Base-by-base conservation (phyloP, 2,888 invertebrate species). In the Diabrotica balteata region DNA sequence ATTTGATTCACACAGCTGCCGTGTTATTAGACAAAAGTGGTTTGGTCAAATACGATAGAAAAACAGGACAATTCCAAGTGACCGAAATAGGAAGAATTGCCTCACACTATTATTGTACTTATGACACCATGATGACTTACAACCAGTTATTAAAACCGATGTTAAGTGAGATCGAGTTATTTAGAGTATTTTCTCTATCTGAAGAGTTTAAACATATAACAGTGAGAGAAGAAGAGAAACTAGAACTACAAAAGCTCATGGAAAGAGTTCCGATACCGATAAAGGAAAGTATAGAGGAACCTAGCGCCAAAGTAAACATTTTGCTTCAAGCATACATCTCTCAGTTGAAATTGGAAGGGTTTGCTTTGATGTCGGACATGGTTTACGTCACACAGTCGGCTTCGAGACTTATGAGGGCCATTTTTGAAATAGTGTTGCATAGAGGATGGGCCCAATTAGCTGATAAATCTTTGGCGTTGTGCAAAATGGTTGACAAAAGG, bases 311-410 rank as follows among this genome's bases (percentile, higher is more conserved):
- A 78, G 92, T 97, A 44, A 98, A 98, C 83, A 96, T 97, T 8
- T 84, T 98, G 0, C 87, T 98, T 0, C 98, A 99, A 84, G 97
- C 98, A 0, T 99, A 98, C 85, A 98, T 99, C 72, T 99, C 98
- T 0, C 98, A 98, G 83, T 85, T 99, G 75, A 98, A 98, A 84
- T 86, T 99, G 64, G 99, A 99, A 80, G 98, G 99, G 0, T 98
- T 99, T 83, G 98, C 98, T 0, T 86, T 99, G 3, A 98, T 98
- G 95, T 95, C 97, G 0, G 99, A 99, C 83, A 99, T 99, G 98
- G 97, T 98, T 5, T 99, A 96, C 82, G 95, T 99, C 0, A 98
- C 98, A 0, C 99, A 99, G 84, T 97, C 97, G 0, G 99, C 99
- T 0, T 93, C 95, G 3, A 88, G 99, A 58, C 87, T 99, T 55